Base-by-base conservation (phyloP, 2,113 vertebrate species). In the Saguinus imperator region DNA sequence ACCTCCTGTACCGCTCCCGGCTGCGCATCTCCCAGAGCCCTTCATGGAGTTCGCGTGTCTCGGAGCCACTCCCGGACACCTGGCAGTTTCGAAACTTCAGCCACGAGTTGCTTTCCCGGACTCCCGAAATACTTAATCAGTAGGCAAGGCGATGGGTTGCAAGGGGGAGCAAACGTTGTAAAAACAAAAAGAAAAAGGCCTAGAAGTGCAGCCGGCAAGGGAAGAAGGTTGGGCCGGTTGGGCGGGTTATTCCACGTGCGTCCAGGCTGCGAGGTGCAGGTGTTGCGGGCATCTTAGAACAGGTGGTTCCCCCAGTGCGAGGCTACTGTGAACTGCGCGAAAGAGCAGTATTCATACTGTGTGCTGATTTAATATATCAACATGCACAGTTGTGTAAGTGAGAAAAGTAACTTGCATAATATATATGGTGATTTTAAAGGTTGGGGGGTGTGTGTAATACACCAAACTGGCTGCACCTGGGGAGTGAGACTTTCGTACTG, bases 221-320 rank as follows among this genome's bases (percentile, higher is more conserved):
- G 50, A 84, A 20, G n/a, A 94, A 18, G 37, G 8, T 4, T 13
- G 87, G 32, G 85, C 8, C 1, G 20, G n/a, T n/a, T 5, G 32
- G 18, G 87, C 43, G 14, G 40, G 37, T 43, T 16, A 27, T 32
- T 61, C 16, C 8, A n/a, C 50, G 50, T 1, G 68, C 5, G 2
- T 3, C 23, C 6, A 55, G 25, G 0, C 52, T 2, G 32, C 0
- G 17, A 20, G 52, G 40, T 3, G 5, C 20, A 0, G 27, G 25
- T 25, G 50, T 5, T 2, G 64, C 25, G 80, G 1, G 45, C 68
- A 20, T 25, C 77, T 87, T 9, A 32, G 32, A 55, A 14, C 35
- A 0, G 23, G 43, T 18, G 48, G 20, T 29, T 12, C 27, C 32
- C 35, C 2, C 20, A 17, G 23, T 2, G 61, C 14, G 2, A 23